A percentile compares a stretch with the other conserved stretches of the same genome.
Evolutionary conservation across 2,113 vertebrate genomes (phyloP).

Genomic region (Eptatretus burgeri): DNA sequence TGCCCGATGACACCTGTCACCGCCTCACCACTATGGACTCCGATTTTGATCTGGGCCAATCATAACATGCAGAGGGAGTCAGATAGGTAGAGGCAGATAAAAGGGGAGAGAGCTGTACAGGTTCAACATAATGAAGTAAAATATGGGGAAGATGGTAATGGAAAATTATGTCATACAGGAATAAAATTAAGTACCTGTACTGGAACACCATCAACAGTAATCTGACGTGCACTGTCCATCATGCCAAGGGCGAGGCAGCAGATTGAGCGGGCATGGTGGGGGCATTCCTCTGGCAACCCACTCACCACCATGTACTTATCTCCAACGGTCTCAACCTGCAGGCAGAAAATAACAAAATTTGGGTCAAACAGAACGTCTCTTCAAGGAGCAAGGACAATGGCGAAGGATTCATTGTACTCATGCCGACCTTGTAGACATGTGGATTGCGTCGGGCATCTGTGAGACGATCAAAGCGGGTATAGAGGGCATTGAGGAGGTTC

Average conservation of each 20-base stretch:
- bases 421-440: slow-evolving; percentile 72
- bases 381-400: no score
- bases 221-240: slow-evolving; percentile 93
- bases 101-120: background rate
- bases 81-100: background rate
- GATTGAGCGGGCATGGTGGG: slow-evolving; percentile 78
- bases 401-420: no score
- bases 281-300: slow-evolving; percentile 73
- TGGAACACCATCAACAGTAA: slow-evolving; percentile 71
- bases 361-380: no score
- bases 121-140: slow-evolving; percentile 12
- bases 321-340: slow-evolving; percentile 84
- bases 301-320: slow-evolving; percentile 99
- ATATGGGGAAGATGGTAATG: slow-evolving; percentile 9
- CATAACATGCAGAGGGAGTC: no score
- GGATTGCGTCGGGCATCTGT: slow-evolving; percentile 85
- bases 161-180: background rate
- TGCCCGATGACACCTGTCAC: slow-evolving; percentile 94
- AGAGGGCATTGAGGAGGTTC: slow-evolving; percentile 84
- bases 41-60: slow-evolving; percentile 53
- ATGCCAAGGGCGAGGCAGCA: slow-evolving; percentile 84
- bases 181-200: slow-evolving; percentile 37
- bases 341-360: background rate
- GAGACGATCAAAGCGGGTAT: slow-evolving; percentile 85
- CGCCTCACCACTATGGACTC: slow-evolving; percentile 87